Percentiles rank a stretch among this genome's conserved stretches.
phyloP scores from a whole-genome alignment of 2,797 vertebrate genomes.

The Simalia tracyae region DNA sequence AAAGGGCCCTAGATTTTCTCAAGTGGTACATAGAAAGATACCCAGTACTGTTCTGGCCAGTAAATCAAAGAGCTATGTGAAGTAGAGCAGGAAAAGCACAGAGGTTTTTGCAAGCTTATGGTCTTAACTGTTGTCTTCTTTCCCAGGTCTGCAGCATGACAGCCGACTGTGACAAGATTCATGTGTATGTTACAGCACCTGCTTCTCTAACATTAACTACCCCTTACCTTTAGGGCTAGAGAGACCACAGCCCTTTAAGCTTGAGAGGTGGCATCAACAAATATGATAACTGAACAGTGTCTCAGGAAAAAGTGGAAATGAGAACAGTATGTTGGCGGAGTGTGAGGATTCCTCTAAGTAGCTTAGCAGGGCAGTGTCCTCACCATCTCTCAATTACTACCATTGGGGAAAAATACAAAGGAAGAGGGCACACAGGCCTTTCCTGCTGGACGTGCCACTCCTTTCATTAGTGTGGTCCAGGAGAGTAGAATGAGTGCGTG shows the following conservation, averaged over 20 bases:
- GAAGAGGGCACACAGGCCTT: not conserved
- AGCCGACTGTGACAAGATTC: constrained; percentile 37
- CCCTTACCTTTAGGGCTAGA: constrained; percentile 59
- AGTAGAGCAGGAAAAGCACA: too few relatives aligned
- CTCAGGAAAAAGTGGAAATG: constrained; percentile 50
- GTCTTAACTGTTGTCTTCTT: constrained; percentile 1
- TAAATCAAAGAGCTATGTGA: not conserved
- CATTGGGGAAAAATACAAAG: not conserved
- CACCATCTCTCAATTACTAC: not conserved
- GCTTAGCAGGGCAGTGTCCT: constrained; percentile 6
- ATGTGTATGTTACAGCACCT: constrained; percentile 46
- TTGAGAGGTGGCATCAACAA: not conserved
- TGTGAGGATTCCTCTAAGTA: constrained; percentile 20
- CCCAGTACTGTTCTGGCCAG: not conserved
- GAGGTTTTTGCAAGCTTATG: not conserved
- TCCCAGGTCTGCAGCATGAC: constrained; percentile 69
- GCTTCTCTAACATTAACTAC: constrained; percentile 29
- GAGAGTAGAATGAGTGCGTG: not conserved
- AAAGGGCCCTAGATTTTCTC: not conserved
- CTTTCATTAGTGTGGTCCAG: constrained; percentile 17
- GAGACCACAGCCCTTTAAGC: constrained; percentile 36
- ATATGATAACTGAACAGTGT: not conserved
- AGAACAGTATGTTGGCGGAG: constrained; percentile 15
- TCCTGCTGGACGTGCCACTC: not conserved
- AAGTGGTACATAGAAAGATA: not conserved